Conservation (phyloP, 2,113 vertebrate species). For the Mohoua ochrocephala region DNA sequence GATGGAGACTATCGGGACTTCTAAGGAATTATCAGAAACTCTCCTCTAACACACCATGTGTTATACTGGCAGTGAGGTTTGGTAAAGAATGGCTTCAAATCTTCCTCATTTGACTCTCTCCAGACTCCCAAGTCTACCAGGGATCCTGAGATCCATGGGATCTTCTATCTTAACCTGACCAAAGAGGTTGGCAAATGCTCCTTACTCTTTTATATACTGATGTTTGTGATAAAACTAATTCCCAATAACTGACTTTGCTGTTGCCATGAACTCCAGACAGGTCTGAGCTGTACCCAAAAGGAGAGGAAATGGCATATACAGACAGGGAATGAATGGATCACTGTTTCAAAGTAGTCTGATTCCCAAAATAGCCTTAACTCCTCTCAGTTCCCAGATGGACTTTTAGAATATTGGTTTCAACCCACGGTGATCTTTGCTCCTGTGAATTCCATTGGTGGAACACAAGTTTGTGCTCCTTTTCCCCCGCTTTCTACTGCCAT, state of each 20-base stretch:
- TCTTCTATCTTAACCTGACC: not conserved
- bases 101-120: not conserved
- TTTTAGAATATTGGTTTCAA: not conserved
- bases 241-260: not conserved
- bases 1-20: not conserved
- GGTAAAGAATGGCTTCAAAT: not conserved
- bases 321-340: not conserved
- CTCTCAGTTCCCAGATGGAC: not conserved
- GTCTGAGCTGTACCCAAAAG: not conserved
- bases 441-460: not conserved
- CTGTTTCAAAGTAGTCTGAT: not conserved
- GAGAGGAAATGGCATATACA: not conserved
- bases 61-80: not conserved
- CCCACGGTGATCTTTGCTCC: not conserved
- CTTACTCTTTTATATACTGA: not conserved
- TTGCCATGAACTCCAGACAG: not conserved
- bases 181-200: not conserved
- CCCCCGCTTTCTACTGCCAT: not conserved
- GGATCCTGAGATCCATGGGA: not conserved
- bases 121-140: not conserved
- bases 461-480: fast-evolving
- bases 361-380: not conserved
- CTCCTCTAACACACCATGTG: not conserved
- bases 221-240: not conserved
- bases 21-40: not conserved